Base-by-base conservation (phyloP, 2,113 vertebrate genomes). In the Mungos mungo region DNA sequence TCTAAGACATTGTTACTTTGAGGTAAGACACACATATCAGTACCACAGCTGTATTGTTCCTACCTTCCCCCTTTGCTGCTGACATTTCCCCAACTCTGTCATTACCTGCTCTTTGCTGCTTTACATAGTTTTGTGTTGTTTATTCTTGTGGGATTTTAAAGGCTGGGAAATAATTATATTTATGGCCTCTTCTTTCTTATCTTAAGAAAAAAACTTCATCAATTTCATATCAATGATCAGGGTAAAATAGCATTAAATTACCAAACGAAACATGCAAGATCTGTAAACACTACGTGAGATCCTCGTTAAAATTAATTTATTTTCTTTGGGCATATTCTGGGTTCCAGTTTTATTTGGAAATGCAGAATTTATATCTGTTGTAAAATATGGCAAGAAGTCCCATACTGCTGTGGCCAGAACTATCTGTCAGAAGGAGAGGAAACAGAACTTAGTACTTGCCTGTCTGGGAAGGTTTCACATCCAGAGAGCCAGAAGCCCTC, bases 241-340 rank as follows among this genome's bases (percentile, higher is more conserved):
- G 50, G 92, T 95, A 93, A 95, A 96, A 96, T 54, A 76, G 72
- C 77, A 82, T 94, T 94, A 88, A 94, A 83, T 82, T 83, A 45
- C 71, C 77, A 77, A 87, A 86, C 69, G 71, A 90, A 93, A 88
- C 41, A 86, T 52, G 60, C 45, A 74, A 66, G 92, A 57, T 81
- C 80, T n/a, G 12, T 84, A 88, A 96, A 96, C 35, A 47, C 71
- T 88, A 88, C 76, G 60, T 69, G 90, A 96, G 76, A 38, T 7
- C 54, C 66, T 96, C 18, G 33, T 76, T 97, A 93, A 89, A 96
- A 92, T 93, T 87, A 95, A 96, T 93, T 97, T 94, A 29, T 91
- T 94, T 96, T 96, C 50, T 81, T n/a, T 90, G 83, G 83, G 87
- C 89, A 88, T 57, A 66, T 90, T 76, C 47, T 2, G 7, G 86